Evolutionary conservation across 2,113 vertebrate species (phyloP).

Genomic region (Mixornis gularis): DNA sequence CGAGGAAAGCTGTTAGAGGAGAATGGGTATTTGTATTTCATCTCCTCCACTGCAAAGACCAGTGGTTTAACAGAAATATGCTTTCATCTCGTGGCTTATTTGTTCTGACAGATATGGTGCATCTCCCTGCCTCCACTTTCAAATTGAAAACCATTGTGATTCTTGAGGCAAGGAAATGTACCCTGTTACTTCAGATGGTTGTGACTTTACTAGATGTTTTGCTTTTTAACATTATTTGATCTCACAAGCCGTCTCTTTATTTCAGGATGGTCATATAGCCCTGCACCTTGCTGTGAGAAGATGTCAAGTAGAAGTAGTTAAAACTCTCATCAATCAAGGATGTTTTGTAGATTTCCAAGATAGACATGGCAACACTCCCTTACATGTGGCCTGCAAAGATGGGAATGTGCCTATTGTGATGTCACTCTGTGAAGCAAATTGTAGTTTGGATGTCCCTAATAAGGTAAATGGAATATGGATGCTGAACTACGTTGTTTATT

Average conservation of each 20-base stretch:
- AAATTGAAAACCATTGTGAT: neutral
- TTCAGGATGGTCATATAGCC: slow-evolving; percentile 92
- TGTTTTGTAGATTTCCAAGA: slow-evolving; percentile 88
- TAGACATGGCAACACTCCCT: slow-evolving; percentile 89
- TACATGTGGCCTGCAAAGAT: slow-evolving; percentile 96
- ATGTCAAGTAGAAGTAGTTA: slow-evolving; percentile 93
- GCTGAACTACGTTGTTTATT: neutral
- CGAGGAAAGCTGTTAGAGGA: neutral
- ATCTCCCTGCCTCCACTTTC: neutral
- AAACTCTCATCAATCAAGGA: slow-evolving; percentile 80
- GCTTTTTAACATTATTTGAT: neutral
- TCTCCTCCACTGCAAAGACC: neutral
- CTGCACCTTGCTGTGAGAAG: slow-evolving; percentile 92
- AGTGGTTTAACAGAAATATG: neutral
- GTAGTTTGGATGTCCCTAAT: slow-evolving; percentile 86
- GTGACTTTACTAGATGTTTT: neutral
- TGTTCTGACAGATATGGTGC: neutral
- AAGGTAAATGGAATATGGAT: slow-evolving; percentile 73
- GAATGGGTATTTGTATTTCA: neutral
- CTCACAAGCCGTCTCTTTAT: neutral
- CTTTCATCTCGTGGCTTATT: neutral
- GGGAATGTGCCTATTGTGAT: slow-evolving; percentile 86
- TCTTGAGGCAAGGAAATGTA: neutral
- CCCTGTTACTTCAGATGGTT: neutral
- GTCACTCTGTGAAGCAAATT: slow-evolving; percentile 82